Conservation (phyloP, 2,888 invertebrate genomes). For the Pollenia angustigena region DNA sequence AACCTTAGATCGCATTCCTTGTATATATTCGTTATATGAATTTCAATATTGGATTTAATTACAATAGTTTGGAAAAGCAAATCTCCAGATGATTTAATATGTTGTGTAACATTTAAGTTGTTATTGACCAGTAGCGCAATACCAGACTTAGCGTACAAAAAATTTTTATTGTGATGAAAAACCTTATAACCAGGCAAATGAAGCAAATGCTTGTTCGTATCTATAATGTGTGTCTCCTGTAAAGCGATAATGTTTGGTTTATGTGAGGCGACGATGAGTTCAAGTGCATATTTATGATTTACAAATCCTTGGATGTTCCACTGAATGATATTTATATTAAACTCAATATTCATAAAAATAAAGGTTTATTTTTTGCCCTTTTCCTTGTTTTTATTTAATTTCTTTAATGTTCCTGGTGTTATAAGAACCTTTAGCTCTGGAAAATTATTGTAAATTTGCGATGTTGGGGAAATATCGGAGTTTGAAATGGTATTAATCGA, state of each 20-base stretch:
- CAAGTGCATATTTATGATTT: slow-evolving; percentile 19
- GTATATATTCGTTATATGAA: slow-evolving; percentile 16
- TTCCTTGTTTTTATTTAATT: too few relatives aligned
- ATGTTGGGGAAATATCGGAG: too few relatives aligned
- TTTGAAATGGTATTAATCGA: too few relatives aligned
- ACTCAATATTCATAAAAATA: slow-evolving; percentile 19
- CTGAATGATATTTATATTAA: slow-evolving; percentile 29
- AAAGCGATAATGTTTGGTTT: slow-evolving; percentile 28
- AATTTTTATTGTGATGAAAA: slow-evolving; percentile 14
- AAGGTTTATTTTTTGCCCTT: background rate
- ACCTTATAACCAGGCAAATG: slow-evolving; percentile 23
- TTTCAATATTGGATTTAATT: slow-evolving; percentile 3
- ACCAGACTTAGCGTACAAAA: slow-evolving; percentile 15
- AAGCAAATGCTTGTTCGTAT: background rate
- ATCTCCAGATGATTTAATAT: background rate
- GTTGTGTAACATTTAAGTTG: slow-evolving; percentile 7
- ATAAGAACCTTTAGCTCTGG: too few relatives aligned
- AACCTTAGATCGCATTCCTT: slow-evolving; percentile 25
- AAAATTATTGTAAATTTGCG: too few relatives aligned
- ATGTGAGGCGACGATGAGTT: slow-evolving; percentile 5
- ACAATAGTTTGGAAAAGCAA: slow-evolving; percentile 19
- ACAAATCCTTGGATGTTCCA: slow-evolving; percentile 40
- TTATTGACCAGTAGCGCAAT: slow-evolving; percentile 11
- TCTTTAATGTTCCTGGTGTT: too few relatives aligned
- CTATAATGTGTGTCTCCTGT: background rate